Evolutionary conservation across 2,888 invertebrate species (phyloP).

Genomic region (Pyrochroa serraticornis): DNA sequence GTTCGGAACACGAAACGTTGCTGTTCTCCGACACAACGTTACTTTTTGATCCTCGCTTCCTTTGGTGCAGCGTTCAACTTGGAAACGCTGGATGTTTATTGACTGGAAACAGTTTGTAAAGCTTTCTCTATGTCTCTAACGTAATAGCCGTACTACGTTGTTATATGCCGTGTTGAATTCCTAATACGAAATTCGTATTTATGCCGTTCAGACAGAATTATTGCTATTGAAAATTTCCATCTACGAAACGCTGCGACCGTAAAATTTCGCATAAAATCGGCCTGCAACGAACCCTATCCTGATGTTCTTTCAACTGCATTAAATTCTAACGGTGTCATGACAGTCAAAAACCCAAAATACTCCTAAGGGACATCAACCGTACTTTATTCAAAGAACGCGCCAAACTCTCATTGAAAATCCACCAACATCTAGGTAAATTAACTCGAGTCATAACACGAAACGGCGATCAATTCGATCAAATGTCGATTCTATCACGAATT

Average conservation of each 20-base stretch:
- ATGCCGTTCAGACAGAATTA: conserved; percentile 23
- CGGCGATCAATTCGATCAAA: too few relatives aligned
- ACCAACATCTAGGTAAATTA: too few relatives aligned
- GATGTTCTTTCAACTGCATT: conserved; percentile 3
- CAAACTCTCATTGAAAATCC: too few relatives aligned
- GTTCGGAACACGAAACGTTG: conserved; percentile 4
- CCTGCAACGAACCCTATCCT: conserved; percentile 2
- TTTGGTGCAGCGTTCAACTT: conserved; percentile 12
- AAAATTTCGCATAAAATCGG: conserved; percentile 23
- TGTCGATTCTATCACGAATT: too few relatives aligned
- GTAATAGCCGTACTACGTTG: conserved; percentile 16
- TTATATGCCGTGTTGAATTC: conserved; percentile 15
- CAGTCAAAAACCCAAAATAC: neutral
- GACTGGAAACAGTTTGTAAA: conserved; percentile 25
- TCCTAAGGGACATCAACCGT: too few relatives aligned
- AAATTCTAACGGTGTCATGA: conserved; percentile 1
- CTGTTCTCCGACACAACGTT: neutral
- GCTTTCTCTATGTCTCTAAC: conserved; percentile 9
- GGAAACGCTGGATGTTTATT: conserved; percentile 26
- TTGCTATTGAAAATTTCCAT: conserved; percentile 21
- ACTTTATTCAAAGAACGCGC: too few relatives aligned
- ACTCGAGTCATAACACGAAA: too few relatives aligned
- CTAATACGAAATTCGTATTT: conserved; percentile 25
- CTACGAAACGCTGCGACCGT: conserved; percentile 17
- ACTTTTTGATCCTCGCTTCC: conserved; percentile 17